These are phyloP conservation scores for Helicoverpa zea DNA, from an alignment of 1,140 invertebrate genomes.

Conservation along the genomic window DNA sequence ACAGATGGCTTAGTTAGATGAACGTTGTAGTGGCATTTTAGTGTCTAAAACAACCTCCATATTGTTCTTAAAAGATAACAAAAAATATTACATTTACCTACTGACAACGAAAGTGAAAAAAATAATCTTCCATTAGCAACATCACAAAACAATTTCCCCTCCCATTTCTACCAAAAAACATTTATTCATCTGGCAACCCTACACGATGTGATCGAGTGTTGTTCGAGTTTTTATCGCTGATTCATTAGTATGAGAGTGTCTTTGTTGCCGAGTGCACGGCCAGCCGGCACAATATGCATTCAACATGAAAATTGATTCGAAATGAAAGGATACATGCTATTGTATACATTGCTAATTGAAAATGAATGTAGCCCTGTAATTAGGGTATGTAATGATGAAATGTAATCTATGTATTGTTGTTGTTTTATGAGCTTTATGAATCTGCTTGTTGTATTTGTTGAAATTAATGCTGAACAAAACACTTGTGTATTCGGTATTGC, in stretches of 20 bases:
- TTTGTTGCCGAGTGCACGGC: constrained; percentile 71
- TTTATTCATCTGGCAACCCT: constrained; percentile 61
- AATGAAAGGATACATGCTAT: constrained; percentile 77
- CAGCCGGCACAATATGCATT: constrained; percentile 62
- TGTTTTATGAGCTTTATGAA: not conserved
- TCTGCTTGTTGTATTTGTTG: not conserved
- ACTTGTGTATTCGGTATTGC: not conserved
- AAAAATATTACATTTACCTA: not conserved
- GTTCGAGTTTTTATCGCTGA: constrained; percentile 81
- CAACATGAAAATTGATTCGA: constrained; percentile 77
- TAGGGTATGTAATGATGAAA: constrained; percentile 6
- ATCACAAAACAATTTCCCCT: no score
- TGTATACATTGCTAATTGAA: constrained; percentile 60
- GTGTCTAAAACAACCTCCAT: no score
- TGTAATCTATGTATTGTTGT: constrained; percentile 20
- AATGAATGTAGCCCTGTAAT: constrained; percentile 38
- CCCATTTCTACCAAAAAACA: not conserved
- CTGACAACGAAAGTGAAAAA: not conserved
- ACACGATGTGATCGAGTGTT: constrained; percentile 76
- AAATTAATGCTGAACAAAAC: not conserved
- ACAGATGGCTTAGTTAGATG: no score
- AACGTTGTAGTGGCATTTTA: no score
- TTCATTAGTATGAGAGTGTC: constrained; percentile 83
- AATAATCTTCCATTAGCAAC: not conserved
- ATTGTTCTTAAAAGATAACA: no score